Evolutionary conservation across 1,140 invertebrate species (phyloP), one percentile per base, ranked within the genome.

Genomic region (Penaeus chinensis): DNA sequence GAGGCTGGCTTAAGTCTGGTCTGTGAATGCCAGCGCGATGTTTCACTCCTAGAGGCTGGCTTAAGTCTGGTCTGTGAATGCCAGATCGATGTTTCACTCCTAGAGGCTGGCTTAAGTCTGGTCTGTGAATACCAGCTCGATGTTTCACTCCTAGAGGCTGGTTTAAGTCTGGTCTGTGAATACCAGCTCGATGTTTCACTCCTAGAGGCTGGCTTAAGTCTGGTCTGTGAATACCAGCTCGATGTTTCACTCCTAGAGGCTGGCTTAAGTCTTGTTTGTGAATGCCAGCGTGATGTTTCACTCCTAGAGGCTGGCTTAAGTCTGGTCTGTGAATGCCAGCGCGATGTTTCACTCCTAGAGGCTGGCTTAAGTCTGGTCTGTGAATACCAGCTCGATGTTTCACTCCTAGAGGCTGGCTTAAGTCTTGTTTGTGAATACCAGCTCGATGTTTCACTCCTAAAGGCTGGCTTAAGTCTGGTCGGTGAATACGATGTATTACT

Each of bases 371-470:
- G 37, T 42, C 37, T 42, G 37, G 37, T 42, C 4, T 42, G 7
- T 42, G 37, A 8, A 42, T 22, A 5, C 32, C 69, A 71, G 5
- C 16, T 16, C 69, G 16, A 22, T 71, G 69, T 24, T 20, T 42
- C 69, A n/a, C 22, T 71, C 69, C 69, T n/a, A 71, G n/a, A 24
- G 16, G n/a, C n/a, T 71, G 69, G 32, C 13, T 11, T 18, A 24
- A n/a, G 32, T 71, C 22, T 71, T 0, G 37, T 42, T 42, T 42
- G 37, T 42, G 37, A 42, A 42, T 7, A 8, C 54, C 24, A 80
- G 77, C 78, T 27, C 77, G 77, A 69, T 86, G 77, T 66, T 54
- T 32, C 63, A 60, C 78, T 61, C 78, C 78, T 61, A 2, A 61
- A n/a, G 54, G 78, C 78, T 80, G 78, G 22, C 37, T 42, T 42